Conservation (phyloP, 2,113 vertebrate species). For the Ondatra zibethicus region DNA sequence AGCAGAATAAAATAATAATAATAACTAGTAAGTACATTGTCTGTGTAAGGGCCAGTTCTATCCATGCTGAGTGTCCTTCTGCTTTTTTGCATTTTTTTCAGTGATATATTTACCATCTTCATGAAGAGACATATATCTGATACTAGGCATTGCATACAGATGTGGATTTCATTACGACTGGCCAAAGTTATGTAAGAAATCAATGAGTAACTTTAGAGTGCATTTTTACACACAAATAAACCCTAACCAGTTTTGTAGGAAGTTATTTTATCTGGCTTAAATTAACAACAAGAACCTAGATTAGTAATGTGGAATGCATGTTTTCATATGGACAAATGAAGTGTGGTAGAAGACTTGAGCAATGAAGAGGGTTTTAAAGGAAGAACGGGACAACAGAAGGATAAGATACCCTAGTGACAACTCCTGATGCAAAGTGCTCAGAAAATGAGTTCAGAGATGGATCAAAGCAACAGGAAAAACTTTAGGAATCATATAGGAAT, state of each 20-base stretch:
- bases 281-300: not conserved
- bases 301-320: not conserved
- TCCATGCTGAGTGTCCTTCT: not conserved
- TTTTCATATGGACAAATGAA: conserved; percentile 22
- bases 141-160: not conserved
- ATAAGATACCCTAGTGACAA: not conserved
- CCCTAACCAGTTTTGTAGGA: not conserved
- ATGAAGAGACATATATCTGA: not conserved
- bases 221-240: not conserved
- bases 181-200: conserved; percentile 32
- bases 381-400: not conserved
- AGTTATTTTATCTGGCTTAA: conserved; percentile 8
- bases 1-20: not conserved
- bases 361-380: not conserved
- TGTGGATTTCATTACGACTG: not conserved
- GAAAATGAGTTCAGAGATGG: not conserved
- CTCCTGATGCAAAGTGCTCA: not conserved
- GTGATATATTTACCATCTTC: not conserved
- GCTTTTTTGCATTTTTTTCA: not conserved
- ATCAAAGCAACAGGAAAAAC: not conserved
- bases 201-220: not conserved
- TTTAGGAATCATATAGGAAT: not conserved
- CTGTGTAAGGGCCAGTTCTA: not conserved
- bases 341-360: not conserved
- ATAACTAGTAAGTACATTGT: not conserved